Evolutionary conservation across 2,797 vertebrate genomes (phyloP), one percentile per base, ranked within the genome.

Genomic region (Mycteria americana): DNA sequence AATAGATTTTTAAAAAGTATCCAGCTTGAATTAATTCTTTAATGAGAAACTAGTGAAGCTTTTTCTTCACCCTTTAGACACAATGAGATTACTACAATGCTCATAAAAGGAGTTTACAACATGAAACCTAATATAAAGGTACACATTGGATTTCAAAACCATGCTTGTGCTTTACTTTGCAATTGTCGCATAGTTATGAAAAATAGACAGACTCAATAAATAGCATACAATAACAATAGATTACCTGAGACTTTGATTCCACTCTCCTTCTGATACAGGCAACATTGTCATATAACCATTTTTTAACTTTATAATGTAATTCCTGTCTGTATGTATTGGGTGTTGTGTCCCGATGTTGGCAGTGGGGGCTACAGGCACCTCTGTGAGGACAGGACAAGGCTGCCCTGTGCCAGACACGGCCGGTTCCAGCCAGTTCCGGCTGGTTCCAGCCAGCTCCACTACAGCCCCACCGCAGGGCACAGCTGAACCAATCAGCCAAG

Each of bases 401-500:
- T 4, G 9, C 70, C 45, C 33, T 15, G 24, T 5, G 53, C 53
- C 5, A 1, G 30, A 8, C n/a, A 5, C 1, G 0, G 6, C 41
- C 3, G 3, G 9, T 56, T 51, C 76, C 35, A 2, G 35, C 25
- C 25, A 0, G n/a, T 3, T 30, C 45, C 1, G 2, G 13, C 31
- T 3, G 16, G 45, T 18, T 23, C n/a, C 22, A 11, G 33, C 33
- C 11, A 5, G n/a, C 4, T 9, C 45, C 18, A 9, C 10, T 5
- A 1, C 11, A 4, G 28, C 28, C 22, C 28, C 23, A 2, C 16
- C 7, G 0, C 28, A 7, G 37, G 50, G 21, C 45, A 6, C 8
- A 2, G 69, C 57, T 2, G 15, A 12, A 45, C 11, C 57, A 0
- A 1, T 10, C 35, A 9, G 64, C 45, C 14, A 1, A 5, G 7